Conservation (phyloP, 2,797 vertebrate species). For the Scolopax rusticola region DNA sequence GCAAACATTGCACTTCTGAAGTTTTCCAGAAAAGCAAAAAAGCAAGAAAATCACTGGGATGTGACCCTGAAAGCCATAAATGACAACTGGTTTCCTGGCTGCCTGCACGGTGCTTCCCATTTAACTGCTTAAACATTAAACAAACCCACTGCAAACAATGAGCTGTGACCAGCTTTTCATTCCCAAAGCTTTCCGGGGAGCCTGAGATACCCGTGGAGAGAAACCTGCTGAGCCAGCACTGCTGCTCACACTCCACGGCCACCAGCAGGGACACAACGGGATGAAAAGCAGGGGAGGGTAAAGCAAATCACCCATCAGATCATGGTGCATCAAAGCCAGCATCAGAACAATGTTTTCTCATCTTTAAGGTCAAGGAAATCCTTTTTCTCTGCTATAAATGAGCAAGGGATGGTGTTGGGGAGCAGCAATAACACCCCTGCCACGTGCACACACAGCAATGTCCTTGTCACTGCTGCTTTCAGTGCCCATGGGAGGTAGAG, state of each 20-base stretch:
- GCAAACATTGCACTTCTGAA: fast-evolving
- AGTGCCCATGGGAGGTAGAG: background rate
- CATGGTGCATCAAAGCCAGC: background rate
- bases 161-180: background rate
- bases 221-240: background rate
- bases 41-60: fast-evolving
- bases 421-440: fast-evolving
- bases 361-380: background rate
- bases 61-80: fast-evolving
- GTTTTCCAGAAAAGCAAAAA: background rate
- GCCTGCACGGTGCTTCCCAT: background rate
- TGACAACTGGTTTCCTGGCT: background rate
- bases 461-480: background rate
- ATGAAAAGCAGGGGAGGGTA: fast-evolving
- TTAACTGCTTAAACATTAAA: background rate
- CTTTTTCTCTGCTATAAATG: background rate
- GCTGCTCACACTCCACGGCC: background rate
- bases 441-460: fast-evolving
- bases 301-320: background rate
- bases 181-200: background rate
- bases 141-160: background rate
- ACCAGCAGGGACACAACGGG: background rate
- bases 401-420: fast-evolving
- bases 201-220: background rate
- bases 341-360: fast-evolving